phyloP scores from a whole-genome alignment of 2,797 vertebrate genomes.

The Melopsittacus undulatus region DNA sequence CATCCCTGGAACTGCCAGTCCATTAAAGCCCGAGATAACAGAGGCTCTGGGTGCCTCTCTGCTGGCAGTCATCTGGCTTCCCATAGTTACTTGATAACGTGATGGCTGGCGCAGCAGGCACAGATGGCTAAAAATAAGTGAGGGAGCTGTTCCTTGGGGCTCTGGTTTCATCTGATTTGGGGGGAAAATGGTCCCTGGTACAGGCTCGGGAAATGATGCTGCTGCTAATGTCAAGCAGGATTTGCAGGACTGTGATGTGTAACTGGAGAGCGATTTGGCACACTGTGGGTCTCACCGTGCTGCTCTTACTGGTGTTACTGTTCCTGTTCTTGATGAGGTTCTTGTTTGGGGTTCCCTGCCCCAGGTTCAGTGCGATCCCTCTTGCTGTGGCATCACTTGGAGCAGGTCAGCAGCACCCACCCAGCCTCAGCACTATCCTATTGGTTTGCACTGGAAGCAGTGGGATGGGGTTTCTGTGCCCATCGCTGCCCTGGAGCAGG shows the following conservation, averaged over 20 bases:
- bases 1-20: not conserved
- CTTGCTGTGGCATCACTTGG: fast-evolving
- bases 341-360: not conserved
- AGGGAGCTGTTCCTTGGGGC: not conserved
- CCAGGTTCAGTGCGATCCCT: fast-evolving
- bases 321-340: not conserved
- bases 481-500: not conserved
- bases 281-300: fast-evolving
- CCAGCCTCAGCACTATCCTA: not conserved
- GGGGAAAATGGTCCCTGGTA: not conserved
- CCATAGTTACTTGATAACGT: not conserved
- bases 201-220: not conserved
- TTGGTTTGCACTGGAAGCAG: constrained; percentile 2
- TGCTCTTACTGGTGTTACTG: not conserved
- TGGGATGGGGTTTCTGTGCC: not conserved
- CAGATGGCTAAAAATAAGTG: not conserved
- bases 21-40: not conserved
- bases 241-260: fast-evolving
- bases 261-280: not conserved
- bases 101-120: not conserved
- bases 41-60: not conserved
- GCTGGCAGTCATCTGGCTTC: not conserved
- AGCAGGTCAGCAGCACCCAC: not conserved
- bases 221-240: fast-evolving
- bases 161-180: not conserved